A percentile compares a stretch with the other conserved stretches of the same genome.
Evolutionary conservation across 1,140 invertebrate species (phyloP).

Genomic region (Leptopilina boulardi): DNA sequence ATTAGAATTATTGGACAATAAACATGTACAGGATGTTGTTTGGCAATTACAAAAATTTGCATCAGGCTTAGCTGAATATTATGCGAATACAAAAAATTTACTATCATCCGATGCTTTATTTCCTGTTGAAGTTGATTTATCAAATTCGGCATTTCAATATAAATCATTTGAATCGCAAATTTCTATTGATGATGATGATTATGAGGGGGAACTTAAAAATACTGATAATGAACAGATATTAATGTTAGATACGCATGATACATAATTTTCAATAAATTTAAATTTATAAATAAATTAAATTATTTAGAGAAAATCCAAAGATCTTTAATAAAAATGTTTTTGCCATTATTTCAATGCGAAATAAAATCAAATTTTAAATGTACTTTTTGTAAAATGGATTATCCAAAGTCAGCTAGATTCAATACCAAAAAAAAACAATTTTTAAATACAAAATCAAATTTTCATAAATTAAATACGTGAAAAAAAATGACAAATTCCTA

Average conservation of each 20-base stretch:
- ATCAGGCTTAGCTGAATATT: constrained; percentile 87
- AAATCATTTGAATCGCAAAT: constrained; percentile 81
- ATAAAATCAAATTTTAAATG: too few relatives aligned
- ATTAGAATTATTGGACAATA: constrained; percentile 97
- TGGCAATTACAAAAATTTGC: constrained; percentile 89
- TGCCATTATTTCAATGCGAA: too few relatives aligned
- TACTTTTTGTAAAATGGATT: too few relatives aligned
- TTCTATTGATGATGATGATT: constrained; percentile 74
- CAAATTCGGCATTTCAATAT: constrained; percentile 93
- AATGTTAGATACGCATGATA: constrained; percentile 56
- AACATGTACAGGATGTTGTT: constrained; percentile 96
- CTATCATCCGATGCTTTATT: constrained; percentile 88
- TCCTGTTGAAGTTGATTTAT: constrained; percentile 97
- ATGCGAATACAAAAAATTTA: constrained; percentile 80
- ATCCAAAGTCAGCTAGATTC: too few relatives aligned
- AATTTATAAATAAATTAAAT: too few relatives aligned
- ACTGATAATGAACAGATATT: constrained; percentile 56
- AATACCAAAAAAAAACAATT: too few relatives aligned
- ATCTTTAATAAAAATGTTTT: too few relatives aligned
- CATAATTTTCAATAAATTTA: constrained; percentile 33
- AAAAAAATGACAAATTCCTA: too few relatives aligned
- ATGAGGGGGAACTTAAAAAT: constrained; percentile 48
- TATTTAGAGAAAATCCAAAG: too few relatives aligned
- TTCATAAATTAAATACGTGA: too few relatives aligned
- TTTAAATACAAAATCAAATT: too few relatives aligned